These are phyloP conservation scores for Drosophila yakuba DNA, from an alignment of 1,140 invertebrate genomes.

Conservation along the genomic window DNA sequence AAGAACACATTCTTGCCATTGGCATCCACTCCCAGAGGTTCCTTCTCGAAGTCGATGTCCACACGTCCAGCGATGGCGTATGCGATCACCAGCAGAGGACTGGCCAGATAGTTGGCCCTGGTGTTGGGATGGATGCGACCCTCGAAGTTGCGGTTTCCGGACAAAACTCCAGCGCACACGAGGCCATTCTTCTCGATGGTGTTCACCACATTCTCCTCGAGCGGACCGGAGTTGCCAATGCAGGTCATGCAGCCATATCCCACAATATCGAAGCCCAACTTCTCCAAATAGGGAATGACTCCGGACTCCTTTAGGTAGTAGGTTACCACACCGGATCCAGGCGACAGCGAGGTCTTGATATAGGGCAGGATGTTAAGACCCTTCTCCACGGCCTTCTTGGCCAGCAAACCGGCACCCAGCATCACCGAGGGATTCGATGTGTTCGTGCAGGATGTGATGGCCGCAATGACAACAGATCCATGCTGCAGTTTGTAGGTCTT, in stretches of 20 bases:
- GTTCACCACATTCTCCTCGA: constrained; percentile 95
- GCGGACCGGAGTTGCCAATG: constrained; percentile 98
- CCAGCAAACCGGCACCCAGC: constrained; percentile 96
- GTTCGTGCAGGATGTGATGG: constrained; percentile 99
- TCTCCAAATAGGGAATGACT: constrained; percentile 93
- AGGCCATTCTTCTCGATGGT: constrained; percentile 98
- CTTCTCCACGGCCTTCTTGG: constrained; percentile 97
- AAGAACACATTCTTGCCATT: constrained; percentile 93
- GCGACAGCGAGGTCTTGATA: constrained; percentile 98
- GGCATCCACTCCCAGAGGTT: constrained; percentile 90
- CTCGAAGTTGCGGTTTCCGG: constrained; percentile 99
- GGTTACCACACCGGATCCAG: constrained; percentile 98
- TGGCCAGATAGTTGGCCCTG: constrained; percentile 98
- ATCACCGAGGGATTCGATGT: constrained; percentile 99
- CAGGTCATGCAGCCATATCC: constrained; percentile 99
- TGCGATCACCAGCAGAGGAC: constrained; percentile 97
- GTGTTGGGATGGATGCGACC: constrained; percentile 98
- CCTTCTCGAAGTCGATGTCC: constrained; percentile 96
- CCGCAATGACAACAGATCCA: constrained; percentile 98
- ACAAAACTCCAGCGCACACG: constrained; percentile 97
- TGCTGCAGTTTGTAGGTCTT: constrained; percentile 94
- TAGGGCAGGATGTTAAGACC: constrained; percentile 96
- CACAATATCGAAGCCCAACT: constrained; percentile 96
- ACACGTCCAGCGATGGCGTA: constrained; percentile 98
- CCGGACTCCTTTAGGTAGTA: constrained; percentile 95